Conservation (phyloP, 1,140 invertebrate genomes). For the Harlomillsia oculata region DNA sequence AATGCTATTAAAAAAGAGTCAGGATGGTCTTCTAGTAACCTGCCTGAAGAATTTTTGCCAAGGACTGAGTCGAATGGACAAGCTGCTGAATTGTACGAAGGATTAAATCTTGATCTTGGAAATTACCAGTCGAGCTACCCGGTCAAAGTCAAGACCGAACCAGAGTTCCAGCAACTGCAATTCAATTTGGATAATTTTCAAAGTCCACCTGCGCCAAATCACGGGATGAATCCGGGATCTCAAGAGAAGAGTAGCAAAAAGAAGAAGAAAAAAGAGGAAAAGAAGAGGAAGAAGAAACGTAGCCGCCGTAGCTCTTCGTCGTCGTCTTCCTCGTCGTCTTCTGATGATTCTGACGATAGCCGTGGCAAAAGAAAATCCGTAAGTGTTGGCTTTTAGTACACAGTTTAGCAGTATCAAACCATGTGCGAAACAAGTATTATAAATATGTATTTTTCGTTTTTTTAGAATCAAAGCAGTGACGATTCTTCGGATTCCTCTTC, state of each 20-base stretch:
- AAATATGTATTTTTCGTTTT: not conserved
- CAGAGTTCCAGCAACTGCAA: not conserved
- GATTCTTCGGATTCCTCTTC: conserved; percentile 24
- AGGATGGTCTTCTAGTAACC: no score
- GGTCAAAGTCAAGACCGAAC: not conserved
- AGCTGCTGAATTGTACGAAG: not conserved
- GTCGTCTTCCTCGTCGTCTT: conserved; percentile 19
- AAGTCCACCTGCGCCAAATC: not conserved
- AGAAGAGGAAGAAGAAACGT: conserved; percentile 30
- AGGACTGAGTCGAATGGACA: no score
- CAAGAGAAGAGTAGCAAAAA: not conserved
- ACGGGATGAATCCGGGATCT: not conserved
- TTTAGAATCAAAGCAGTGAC: conserved; percentile 6
- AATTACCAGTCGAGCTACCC: not conserved
- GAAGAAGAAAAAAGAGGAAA: conserved; percentile 23
- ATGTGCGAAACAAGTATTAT: not conserved
- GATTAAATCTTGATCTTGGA: not conserved
- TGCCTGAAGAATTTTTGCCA: no score
- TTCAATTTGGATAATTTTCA: not conserved
- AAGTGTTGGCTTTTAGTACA: not conserved
- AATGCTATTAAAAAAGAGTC: conserved; percentile 9
- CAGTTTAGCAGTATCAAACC: not conserved
- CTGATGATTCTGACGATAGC: not conserved
- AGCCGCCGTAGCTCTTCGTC: conserved; percentile 21
- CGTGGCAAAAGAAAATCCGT: conserved; percentile 8